Percentiles rank a stretch among this genome's conserved stretches.
Conservation (phyloP, 2,888 invertebrate genomes). For the Pristionchus arcanus region DNA sequence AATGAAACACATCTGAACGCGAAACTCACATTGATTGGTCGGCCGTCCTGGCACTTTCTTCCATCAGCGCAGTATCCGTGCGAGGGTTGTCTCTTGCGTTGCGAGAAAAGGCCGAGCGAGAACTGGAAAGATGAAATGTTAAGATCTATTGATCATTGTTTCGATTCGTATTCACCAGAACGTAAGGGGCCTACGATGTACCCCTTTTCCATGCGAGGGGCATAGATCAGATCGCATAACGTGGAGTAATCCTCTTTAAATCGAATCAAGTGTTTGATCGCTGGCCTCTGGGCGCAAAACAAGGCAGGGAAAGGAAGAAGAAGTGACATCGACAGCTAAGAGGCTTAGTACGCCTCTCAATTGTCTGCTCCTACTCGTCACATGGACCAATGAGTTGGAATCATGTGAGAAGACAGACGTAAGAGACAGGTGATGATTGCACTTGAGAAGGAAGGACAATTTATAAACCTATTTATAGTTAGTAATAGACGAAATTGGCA, state of each 20-base stretch:
- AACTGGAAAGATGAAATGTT: not conserved
- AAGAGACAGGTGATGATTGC: not conserved
- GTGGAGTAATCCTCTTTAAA: not conserved
- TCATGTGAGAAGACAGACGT: not conserved
- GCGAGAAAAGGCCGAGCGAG: constrained; percentile 42
- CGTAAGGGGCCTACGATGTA: no score
- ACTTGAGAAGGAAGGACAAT: not conserved
- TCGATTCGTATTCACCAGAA: no score
- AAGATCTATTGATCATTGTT: not conserved
- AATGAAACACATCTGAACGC: no score
- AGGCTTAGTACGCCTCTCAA: constrained; percentile 18
- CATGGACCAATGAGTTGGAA: not conserved
- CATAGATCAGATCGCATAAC: not conserved
- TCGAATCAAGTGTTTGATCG: not conserved
- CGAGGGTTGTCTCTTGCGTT: not conserved
- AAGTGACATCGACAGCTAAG: constrained; percentile 5
- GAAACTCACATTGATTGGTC: constrained; percentile 42
- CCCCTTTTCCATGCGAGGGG: no score
- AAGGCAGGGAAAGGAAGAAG: not conserved
- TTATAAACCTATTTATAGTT: not conserved
- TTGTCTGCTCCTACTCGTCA: not conserved
- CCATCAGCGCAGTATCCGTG: constrained; percentile 49
- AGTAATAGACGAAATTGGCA: not conserved
- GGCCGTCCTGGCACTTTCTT: constrained; percentile 50
- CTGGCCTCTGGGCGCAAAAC: constrained; percentile 17